Evolutionary conservation across 2,797 vertebrate genomes (phyloP), one percentile per base, ranked within the genome.

Genomic region (Salarias fasciatus): DNA sequence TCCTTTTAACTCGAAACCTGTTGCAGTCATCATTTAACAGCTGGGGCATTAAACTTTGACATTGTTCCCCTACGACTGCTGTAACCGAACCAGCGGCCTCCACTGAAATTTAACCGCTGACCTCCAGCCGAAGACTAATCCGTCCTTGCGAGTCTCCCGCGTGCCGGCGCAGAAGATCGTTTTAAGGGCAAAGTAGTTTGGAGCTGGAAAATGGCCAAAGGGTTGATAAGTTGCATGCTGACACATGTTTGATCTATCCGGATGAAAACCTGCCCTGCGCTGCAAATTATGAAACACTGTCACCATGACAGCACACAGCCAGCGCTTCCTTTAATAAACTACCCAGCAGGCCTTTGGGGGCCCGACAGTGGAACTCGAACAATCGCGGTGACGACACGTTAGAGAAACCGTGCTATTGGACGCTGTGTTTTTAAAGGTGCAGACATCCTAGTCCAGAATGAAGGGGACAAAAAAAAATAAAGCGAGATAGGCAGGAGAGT

Each of bases 291-390:
- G 67, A 86, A 88, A 86, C 80, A 75, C 84, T 42, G 64, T 80
- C 73, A 46, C 77, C 49, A 64, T 56, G 73, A 81, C 67, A 59
- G 80, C 69, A 54, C 40, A 3, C 68, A 35, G 56, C 65, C 49
- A 62, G 72, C 49, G 24, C 36, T 63, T 74, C 58, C 62, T 86
- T 58, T 86, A 84, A 89, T 87, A 82, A 91, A 88, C 82, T 86
- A 83, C 87, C 83, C 86, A 91, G 87, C 89, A 72, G 82, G 89
- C 79, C 77, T 75, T 46, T 13, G 67, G 63, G 80, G 80, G 77
- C 72, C 80, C 58, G 43, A 63, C 62, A 46, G 72, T 54, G 53
- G 72, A 66, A 64, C 43, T 60, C 10, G 14, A 80, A 58, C 67
- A 80, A 80, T 75, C 52, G 11, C 24, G 29, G 41, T 28, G 56